Evolutionary conservation across 2,113 vertebrate genomes (phyloP).

Genomic region (Phalacrocorax carbo): DNA sequence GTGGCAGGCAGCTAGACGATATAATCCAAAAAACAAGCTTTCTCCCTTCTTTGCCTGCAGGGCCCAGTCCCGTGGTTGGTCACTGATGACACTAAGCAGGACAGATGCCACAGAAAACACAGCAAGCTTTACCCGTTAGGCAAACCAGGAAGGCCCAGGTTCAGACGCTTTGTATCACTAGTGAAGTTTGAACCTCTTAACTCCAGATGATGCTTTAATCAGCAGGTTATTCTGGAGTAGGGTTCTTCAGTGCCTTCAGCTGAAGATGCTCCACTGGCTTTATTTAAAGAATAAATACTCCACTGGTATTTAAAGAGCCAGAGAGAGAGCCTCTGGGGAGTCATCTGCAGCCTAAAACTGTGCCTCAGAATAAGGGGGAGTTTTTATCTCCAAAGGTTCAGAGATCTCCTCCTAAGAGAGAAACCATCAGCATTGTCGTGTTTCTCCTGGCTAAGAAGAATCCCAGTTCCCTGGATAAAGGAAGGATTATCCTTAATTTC

Average conservation of each 20-base stretch:
- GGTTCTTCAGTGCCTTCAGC: neutral
- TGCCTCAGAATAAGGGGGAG: neutral
- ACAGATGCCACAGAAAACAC: neutral
- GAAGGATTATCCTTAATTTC: neutral
- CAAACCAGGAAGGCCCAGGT: neutral
- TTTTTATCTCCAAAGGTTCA: neutral
- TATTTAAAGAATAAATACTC: too few relatives aligned
- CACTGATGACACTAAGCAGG: neutral
- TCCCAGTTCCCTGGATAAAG: neutral
- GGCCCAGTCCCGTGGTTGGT: neutral
- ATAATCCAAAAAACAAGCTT: neutral
- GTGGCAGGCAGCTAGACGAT: neutral
- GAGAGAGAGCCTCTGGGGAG: neutral
- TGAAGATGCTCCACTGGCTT: neutral
- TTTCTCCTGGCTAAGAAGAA: neutral
- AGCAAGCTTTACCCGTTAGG: neutral
- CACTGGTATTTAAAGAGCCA: neutral
- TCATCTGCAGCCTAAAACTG: neutral
- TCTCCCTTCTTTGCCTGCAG: neutral
- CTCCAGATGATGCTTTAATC: neutral
- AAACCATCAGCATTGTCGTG: neutral
- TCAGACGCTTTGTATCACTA: neutral
- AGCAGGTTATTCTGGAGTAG: neutral
- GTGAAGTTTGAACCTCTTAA: neutral
- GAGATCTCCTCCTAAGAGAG: neutral